Evolutionary conservation across 2,888 invertebrate species (phyloP).

Genomic region (Ptychoptera contaminata): DNA sequence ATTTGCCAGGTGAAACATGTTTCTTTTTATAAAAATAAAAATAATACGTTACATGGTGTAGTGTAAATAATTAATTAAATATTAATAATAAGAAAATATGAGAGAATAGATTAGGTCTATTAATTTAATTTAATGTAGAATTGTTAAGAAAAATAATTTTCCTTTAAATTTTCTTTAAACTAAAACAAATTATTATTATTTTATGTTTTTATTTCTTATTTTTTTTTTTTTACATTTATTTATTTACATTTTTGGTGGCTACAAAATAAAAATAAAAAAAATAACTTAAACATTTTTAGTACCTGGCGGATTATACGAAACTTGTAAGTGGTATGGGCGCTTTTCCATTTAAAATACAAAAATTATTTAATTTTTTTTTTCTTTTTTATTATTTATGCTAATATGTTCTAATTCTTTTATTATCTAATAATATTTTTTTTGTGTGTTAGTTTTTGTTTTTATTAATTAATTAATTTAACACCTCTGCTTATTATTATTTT

Average conservation of each 20-base stretch:
- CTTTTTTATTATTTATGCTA: not conserved
- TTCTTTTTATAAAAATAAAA: too few species aligned
- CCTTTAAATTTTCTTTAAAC: not conserved
- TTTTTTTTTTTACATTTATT: constrained; percentile 8
- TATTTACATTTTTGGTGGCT: constrained; percentile 7
- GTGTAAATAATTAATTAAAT: too few species aligned
- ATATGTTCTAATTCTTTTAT: not conserved
- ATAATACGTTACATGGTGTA: too few species aligned
- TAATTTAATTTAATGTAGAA: too few species aligned
- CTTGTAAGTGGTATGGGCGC: constrained; percentile 34
- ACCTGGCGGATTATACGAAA: constrained; percentile 29
- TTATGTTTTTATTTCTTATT: constrained; percentile 10
- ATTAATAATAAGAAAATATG: too few species aligned
- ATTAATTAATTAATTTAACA: not conserved
- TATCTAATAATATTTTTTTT: too few species aligned
- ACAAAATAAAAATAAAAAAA: constrained; percentile 4
- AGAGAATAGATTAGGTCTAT: too few species aligned
- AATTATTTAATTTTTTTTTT: too few species aligned
- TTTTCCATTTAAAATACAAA: constrained; percentile 17
- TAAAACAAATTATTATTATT: not conserved
- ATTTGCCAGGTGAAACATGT: too few species aligned
- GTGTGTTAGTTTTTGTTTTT: not conserved
- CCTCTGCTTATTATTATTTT: not conserved
- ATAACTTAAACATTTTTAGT: constrained; percentile 2
- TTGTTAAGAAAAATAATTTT: too few species aligned